Evolutionary conservation across 2,113 vertebrate species (phyloP).

Genomic region (Aptenodytes forsteri): DNA sequence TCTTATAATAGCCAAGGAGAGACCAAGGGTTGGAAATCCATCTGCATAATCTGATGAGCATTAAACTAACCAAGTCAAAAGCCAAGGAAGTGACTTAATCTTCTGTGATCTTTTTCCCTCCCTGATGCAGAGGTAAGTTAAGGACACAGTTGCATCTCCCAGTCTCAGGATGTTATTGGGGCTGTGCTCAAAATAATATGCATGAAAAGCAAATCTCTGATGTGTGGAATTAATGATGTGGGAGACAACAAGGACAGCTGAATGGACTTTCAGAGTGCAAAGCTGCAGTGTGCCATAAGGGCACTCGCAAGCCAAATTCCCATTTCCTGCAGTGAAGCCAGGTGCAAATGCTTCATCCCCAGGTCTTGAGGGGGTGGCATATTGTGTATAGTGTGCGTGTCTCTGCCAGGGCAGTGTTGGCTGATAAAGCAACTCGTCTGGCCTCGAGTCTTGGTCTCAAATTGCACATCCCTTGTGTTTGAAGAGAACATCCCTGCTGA

Average conservation of each 20-base stretch:
- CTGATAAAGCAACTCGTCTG: not conserved
- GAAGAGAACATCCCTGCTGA: not conserved
- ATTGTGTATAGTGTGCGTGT: not conserved
- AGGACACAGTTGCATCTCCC: not conserved
- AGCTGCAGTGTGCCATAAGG: not conserved
- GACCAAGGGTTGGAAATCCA: slow-evolving; percentile 3
- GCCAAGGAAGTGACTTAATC: slow-evolving; percentile 39
- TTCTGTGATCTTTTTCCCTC: not conserved
- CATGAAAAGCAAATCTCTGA: not conserved
- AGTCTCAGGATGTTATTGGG: not conserved
- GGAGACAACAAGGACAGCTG: not conserved
- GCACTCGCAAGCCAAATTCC: not conserved
- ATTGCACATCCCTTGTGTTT: not conserved
- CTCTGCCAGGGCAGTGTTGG: not conserved
- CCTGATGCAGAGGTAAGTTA: not conserved
- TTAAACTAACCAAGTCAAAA: slow-evolving; percentile 47
- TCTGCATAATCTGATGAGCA: slow-evolving; percentile 41
- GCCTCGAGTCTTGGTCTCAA: not conserved
- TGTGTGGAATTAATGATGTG: not conserved
- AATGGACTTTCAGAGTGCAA: not conserved
- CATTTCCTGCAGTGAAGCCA: not conserved
- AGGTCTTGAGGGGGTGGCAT: not conserved
- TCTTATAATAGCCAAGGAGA: not conserved
- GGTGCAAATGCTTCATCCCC: not conserved
- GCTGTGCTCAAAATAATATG: not conserved